phyloP scores from a whole-genome alignment of 2,888 invertebrate genomes.

The Labia minor region DNA sequence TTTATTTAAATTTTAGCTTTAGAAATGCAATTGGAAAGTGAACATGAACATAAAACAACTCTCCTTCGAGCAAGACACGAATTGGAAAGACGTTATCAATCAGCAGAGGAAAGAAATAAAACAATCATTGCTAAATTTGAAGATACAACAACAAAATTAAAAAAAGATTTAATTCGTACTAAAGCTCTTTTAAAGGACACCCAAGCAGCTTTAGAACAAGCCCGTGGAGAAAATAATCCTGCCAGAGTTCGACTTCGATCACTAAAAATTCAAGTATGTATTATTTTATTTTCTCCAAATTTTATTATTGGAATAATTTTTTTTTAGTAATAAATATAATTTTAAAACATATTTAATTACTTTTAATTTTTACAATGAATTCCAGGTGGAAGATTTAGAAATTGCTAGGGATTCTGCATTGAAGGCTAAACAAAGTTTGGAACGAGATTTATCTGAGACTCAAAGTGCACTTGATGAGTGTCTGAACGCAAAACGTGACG shows the following conservation, averaged over 20 bases:
- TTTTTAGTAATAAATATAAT: neutral
- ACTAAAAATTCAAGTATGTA: conserved; percentile 55
- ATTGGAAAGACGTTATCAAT: conserved; percentile 71
- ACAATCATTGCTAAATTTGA: neutral
- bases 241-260: conserved; percentile 66
- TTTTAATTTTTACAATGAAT: too few relatives aligned
- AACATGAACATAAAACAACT: conserved; percentile 81
- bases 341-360: too few relatives aligned
- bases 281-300: neutral
- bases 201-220: conserved; percentile 79
- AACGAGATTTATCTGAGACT: conserved; percentile 76
- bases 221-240: conserved; percentile 67
- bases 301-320: too few relatives aligned
- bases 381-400: conserved; percentile 80
- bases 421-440: conserved; percentile 75
- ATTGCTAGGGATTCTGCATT: conserved; percentile 71
- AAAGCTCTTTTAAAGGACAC: conserved; percentile 84
- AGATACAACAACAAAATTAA: conserved; percentile 59
- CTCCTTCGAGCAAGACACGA: conserved; percentile 83
- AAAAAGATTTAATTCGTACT: conserved; percentile 78
- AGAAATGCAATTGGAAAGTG: conserved; percentile 83
- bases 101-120: conserved; percentile 53
- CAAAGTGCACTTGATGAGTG: conserved; percentile 75
- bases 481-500: conserved; percentile 58
- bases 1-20: conserved; percentile 44